Evolutionary conservation across 2,113 vertebrate genomes (phyloP), one percentile per base, ranked within the genome.

Genomic region (Seriola dumerili): DNA sequence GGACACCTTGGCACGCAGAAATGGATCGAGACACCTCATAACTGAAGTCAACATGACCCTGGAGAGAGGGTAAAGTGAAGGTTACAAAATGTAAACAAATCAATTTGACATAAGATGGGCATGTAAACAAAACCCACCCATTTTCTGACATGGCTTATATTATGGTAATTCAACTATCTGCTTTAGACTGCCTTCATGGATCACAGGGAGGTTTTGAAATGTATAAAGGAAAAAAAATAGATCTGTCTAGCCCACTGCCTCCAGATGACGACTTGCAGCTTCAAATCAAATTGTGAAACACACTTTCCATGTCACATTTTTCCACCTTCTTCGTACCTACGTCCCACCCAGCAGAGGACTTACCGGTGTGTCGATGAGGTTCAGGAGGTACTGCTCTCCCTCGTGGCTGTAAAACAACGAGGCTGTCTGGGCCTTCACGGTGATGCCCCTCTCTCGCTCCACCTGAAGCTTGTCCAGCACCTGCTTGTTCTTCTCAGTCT

Each of bases 41-140:
- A 92, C 94, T 99, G 94, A 99, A 99, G 95, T 99, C 98, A 54
- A 99, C 98, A 0, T 99, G 98, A 71, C 98, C 98, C 98, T 99
- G 78, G 3, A 58, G 58, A 79, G 52, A 84, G 14, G 11, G 6
- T 10, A 44, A 25, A 12, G 10, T 25, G 4, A 21, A 44, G 38
- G 42, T 17, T 36, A 2, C 61, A 50, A 16, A 12, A 74, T 29
- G 14, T 50, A 48, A 75, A 64, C 9, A 67, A 42, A 40, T 21
- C 1, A 8, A 14, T 23, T 8, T 21, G 50, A 48, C 40, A 19
- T 17, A 36, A 32, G 3, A 38, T 5, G n/a, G 8, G 12, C n/a
- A 57, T 3, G 7, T 23, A 17, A 6, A 29, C 17, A 13, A 13
- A 0, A 19, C 2, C 14, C 5, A 14, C 11, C 29, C 1, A 54